phyloP scores from a whole-genome alignment of 2,888 invertebrate genomes.

The Chloroclystis v-ata region DNA sequence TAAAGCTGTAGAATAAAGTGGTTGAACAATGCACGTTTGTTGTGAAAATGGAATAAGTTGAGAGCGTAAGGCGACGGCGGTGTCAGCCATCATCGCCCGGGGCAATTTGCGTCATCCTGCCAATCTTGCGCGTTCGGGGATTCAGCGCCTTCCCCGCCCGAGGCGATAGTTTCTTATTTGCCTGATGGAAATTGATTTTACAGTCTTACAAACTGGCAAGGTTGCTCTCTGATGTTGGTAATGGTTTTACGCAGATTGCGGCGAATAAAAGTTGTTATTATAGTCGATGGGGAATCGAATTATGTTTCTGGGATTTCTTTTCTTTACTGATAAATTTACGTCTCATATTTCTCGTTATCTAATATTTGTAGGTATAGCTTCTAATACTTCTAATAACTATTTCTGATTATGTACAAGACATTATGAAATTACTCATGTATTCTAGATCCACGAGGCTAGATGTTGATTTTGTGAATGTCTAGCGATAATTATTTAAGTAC shows the following conservation, averaged over 20 bases:
- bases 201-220: not conserved
- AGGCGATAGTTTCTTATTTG: conserved; percentile 28
- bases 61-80: conserved; percentile 6
- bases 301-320: too few relatives aligned
- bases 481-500: too few relatives aligned
- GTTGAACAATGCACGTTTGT: not conserved
- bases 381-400: too few relatives aligned
- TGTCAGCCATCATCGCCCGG: conserved; percentile 37
- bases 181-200: conserved; percentile 27
- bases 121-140: conserved; percentile 26
- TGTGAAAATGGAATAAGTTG: conserved; percentile 19
- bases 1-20: not conserved
- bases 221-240: not conserved
- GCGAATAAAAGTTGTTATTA: too few relatives aligned
- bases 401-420: too few relatives aligned
- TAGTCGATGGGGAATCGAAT: too few relatives aligned
- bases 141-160: conserved; percentile 24
- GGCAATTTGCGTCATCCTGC: conserved; percentile 38
- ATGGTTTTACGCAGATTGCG: conserved; percentile 1
- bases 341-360: too few relatives aligned
- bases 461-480: too few relatives aligned
- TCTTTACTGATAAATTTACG: too few relatives aligned
- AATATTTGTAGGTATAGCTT: too few relatives aligned
- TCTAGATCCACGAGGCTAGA: too few relatives aligned
- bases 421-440: too few relatives aligned